These are phyloP conservation scores for Galaxias olidus DNA, from an alignment of 2,797 vertebrate genomes.

Conservation along the genomic window DNA sequence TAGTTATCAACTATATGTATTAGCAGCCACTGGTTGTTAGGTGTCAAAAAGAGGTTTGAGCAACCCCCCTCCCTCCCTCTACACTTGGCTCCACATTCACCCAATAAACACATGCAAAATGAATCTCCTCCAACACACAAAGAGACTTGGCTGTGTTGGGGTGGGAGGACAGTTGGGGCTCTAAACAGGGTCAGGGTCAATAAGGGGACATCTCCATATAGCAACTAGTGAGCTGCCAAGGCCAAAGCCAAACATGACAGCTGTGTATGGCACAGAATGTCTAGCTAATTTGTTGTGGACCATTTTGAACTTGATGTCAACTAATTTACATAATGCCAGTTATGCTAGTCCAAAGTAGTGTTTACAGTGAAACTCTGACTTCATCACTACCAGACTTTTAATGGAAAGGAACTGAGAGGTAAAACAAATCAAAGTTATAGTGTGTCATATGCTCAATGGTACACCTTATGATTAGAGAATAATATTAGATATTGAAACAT, in stretches of 20 bases:
- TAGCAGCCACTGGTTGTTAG: not conserved
- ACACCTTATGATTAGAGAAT: no score
- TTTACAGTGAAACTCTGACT: not conserved
- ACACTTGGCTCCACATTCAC: conserved; percentile 10
- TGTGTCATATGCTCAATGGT: no score
- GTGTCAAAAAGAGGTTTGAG: conserved; percentile 25
- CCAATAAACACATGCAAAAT: conserved; percentile 39
- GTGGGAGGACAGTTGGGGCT: conserved; percentile 24
- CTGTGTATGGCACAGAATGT: conserved; percentile 69
- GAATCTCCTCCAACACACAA: conserved; percentile 33
- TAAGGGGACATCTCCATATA: conserved; percentile 44
- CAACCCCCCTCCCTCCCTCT: not conserved
- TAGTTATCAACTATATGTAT: no score
- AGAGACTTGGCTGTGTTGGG: conserved; percentile 49
- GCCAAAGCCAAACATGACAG: conserved; percentile 74
- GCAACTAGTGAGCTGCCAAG: conserved; percentile 56
- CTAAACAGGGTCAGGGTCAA: conserved; percentile 56
- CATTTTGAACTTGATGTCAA: conserved; percentile 56
- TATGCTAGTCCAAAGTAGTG: conserved; percentile 7
- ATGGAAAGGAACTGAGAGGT: no score
- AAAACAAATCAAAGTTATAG: no score
- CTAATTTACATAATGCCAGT: conserved; percentile 66
- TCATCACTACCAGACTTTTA: no score
- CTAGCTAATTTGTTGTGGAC: conserved; percentile 64
- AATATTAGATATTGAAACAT: no score